Evolutionary conservation across 2,797 vertebrate species (phyloP), one percentile per base, ranked within the genome.

Genomic region (Chaenodraco wilsoni): DNA sequence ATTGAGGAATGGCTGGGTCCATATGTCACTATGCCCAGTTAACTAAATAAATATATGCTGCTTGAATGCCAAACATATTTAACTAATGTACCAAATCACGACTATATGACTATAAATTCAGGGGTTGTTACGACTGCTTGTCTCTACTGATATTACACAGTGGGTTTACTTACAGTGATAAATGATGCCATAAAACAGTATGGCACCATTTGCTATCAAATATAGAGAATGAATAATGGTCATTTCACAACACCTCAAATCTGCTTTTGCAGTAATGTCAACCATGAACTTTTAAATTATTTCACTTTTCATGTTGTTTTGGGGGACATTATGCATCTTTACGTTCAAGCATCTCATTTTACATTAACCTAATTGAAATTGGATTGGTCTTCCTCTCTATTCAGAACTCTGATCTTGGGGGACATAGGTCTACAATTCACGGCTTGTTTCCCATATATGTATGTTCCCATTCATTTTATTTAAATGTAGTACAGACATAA

Each of bases 11-110:
- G 33, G 13, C 59, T 69, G 15, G 1, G 65, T 59, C 46, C 76
- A 77, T 72, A 88, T 77, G 75, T 72, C 69, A 72, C 59, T 8
- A 12, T 62, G 63, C 27, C 57, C 59, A 27, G 61, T 78, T 76
- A 50, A 31, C 33, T 46, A 3, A 74, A 65, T 46, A 3, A 74
- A 65, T 71, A 44, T 31, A 43, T 62, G 66, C 49, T 66, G 37
- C 65, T 72, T 61, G 23, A 59, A 72, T 51, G 49, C 46, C 54
- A 70, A 69, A 77, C 63, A 56, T 41, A 82, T 84, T 50, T 17
- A 66, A 60, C 46, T 81, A 72, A 78, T 76, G 51, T 45, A 65
- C 67, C 50, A 72, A 62, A 63, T 69, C 43, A 64, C 3, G 3
- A 46, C 45, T 17, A 9, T 23, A 46, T 49, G 27, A 14, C 58